Percentiles rank a stretch among this genome's conserved stretches.
These are phyloP conservation scores for Musca domestica DNA, from an alignment of 1,140 invertebrate genomes.

Conservation along the genomic window DNA sequence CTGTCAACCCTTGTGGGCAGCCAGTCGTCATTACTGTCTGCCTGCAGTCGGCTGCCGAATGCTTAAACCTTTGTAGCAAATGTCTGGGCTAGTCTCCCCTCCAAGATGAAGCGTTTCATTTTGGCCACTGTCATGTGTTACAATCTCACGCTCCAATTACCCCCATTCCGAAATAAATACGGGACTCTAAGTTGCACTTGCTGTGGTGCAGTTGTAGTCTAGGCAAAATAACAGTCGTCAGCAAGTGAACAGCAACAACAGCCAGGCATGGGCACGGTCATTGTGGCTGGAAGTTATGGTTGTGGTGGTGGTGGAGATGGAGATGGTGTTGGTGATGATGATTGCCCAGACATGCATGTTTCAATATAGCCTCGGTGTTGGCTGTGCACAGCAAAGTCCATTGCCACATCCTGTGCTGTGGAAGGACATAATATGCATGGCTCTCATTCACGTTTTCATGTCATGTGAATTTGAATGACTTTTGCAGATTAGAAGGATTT, in stretches of 20 bases:
- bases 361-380: not conserved
- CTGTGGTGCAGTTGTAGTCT: too few relatives aligned
- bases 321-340: not conserved
- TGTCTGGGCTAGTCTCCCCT: too few relatives aligned
- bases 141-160: conserved; percentile 18
- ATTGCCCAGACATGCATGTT: not conserved
- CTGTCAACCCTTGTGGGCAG: too few relatives aligned
- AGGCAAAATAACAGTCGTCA: too few relatives aligned
- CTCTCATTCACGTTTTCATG: conserved; percentile 13
- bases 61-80: too few relatives aligned
- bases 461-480: conserved; percentile 20
- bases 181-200: not conserved
- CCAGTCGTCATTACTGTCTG: too few relatives aligned
- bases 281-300: not conserved
- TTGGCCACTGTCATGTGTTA: conserved; percentile 11
- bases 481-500: conserved; percentile 19
- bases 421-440: too few relatives aligned
- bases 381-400: too few relatives aligned
- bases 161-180: too few relatives aligned
- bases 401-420: too few relatives aligned
- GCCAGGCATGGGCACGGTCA: not conserved
- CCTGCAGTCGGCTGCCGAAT: too few relatives aligned
- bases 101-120: not conserved
- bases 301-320: not conserved
- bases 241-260: not conserved